A percentile compares a stretch with the other conserved stretches of the same genome.
These are phyloP conservation scores for Limnephilus lunatus DNA, from an alignment of 2,888 invertebrate species.

Conservation along the genomic window DNA sequence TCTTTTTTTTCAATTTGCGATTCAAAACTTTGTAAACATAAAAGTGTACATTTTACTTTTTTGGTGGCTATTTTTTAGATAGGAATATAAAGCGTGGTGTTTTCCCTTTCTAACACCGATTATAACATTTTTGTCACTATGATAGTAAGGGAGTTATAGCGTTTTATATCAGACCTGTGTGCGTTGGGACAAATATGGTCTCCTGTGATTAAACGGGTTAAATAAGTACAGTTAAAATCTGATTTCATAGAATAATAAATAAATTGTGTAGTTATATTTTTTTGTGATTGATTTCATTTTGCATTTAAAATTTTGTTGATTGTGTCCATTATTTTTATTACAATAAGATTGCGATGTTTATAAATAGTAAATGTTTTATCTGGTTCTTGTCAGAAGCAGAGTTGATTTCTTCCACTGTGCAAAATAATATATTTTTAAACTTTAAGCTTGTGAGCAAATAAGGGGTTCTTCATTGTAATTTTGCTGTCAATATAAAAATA, in stretches of 20 bases:
- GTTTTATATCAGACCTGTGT: no score
- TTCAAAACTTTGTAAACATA: no score
- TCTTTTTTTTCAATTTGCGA: no score
- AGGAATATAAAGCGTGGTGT: no score
- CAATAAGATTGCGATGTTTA: background rate
- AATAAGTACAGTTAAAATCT: no score
- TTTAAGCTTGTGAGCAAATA: conserved; percentile 59
- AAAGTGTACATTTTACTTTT: no score
- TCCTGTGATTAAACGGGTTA: no score
- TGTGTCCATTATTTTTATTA: background rate
- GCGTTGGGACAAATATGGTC: no score
- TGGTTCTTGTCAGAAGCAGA: background rate
- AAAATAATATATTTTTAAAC: background rate
- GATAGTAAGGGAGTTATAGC: no score
- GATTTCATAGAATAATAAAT: background rate
- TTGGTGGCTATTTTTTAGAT: no score
- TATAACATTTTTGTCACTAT: no score
- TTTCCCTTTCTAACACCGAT: no score
- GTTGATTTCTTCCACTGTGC: background rate
- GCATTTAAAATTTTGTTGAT: background rate
- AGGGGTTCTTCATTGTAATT: conserved; percentile 50
- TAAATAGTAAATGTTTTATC: background rate
- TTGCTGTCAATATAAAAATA: background rate
- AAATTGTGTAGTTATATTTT: background rate
- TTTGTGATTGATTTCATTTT: background rate